Conservation (phyloP, 2,888 invertebrate species). For the Teleogryllus oceanicus region DNA sequence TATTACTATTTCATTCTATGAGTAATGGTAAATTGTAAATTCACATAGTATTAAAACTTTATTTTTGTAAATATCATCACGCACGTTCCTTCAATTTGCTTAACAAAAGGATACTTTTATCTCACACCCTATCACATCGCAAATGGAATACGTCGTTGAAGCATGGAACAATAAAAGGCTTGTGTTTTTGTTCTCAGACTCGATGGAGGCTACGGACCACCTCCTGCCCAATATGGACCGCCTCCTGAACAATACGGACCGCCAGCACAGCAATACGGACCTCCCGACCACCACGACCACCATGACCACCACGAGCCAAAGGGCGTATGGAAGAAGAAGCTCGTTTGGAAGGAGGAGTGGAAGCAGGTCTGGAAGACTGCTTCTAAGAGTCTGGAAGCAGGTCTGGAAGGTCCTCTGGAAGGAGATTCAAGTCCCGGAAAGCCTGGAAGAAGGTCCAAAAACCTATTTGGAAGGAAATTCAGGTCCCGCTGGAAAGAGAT, state of each 20-base stretch:
- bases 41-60: too few species aligned
- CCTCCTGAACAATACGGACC: background rate
- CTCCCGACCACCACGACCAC: background rate
- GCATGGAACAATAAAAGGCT: too few species aligned
- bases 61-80: too few species aligned
- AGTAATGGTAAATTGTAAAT: too few species aligned
- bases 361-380: slow-evolving; percentile 71
- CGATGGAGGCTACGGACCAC: background rate
- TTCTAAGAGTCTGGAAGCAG: slow-evolving; percentile 68
- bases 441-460: slow-evolving; percentile 73
- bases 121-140: too few species aligned
- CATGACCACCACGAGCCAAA: slow-evolving; percentile 57
- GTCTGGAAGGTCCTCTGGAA: slow-evolving; percentile 66
- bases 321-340: slow-evolving; percentile 77
- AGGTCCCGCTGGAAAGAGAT: slow-evolving; percentile 72
- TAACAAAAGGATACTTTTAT: too few species aligned
- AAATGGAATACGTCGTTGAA: too few species aligned
- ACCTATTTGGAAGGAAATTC: slow-evolving; percentile 66
- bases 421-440: slow-evolving; percentile 61
- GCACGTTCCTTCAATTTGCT: too few species aligned
- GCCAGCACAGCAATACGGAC: slow-evolving; percentile 24
- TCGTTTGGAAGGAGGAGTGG: slow-evolving; percentile 81
- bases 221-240: too few species aligned
- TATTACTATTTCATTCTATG: too few species aligned
- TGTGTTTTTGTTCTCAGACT: too few species aligned